A percentile compares a stretch with the other conserved stretches of the same genome.
These are phyloP conservation scores for Rana temporaria DNA, from an alignment of 2,113 vertebrate species.

Conservation along the genomic window DNA sequence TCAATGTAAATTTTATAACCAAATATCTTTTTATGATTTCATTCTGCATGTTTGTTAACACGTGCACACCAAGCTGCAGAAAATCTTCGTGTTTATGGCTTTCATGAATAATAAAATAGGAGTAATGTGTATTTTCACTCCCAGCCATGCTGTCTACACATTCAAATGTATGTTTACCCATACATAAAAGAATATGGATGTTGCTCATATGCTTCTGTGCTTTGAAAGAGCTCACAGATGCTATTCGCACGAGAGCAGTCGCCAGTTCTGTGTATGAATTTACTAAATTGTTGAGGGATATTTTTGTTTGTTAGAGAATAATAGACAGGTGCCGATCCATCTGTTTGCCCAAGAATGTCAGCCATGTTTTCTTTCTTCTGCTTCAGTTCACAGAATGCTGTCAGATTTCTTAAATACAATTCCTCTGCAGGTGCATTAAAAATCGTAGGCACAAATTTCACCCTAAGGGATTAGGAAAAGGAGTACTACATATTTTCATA, in stretches of 20 bases:
- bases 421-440: slow-evolving; percentile 1
- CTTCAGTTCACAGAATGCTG: background rate
- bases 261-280: slow-evolving; percentile 39
- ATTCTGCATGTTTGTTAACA: slow-evolving; percentile 4
- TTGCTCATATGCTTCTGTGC: slow-evolving; percentile 13
- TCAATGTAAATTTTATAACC: background rate
- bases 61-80: background rate
- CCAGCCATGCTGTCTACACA: background rate
- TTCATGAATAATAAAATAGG: slow-evolving; percentile 30
- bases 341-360: slow-evolving; percentile 52
- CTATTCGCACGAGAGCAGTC: slow-evolving; percentile 47
- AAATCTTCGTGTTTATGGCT: slow-evolving; percentile 14
- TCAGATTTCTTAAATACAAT: slow-evolving; percentile 11
- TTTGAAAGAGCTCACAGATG: slow-evolving; percentile 47
- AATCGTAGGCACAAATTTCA: background rate
- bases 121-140: slow-evolving; percentile 6
- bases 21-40: slow-evolving; percentile 6
- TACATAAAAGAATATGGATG: slow-evolving; percentile 34
- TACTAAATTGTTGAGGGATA: slow-evolving; percentile 52
- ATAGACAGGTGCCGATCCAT: slow-evolving; percentile 52
- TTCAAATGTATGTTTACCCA: slow-evolving; percentile 21
- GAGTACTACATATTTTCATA: too few species aligned
- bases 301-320: slow-evolving; percentile 49
- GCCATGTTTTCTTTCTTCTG: slow-evolving; percentile 22
- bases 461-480: too few species aligned